phyloP scores from a whole-genome alignment of 1,140 invertebrate genomes.

The Microvelia longipes region DNA sequence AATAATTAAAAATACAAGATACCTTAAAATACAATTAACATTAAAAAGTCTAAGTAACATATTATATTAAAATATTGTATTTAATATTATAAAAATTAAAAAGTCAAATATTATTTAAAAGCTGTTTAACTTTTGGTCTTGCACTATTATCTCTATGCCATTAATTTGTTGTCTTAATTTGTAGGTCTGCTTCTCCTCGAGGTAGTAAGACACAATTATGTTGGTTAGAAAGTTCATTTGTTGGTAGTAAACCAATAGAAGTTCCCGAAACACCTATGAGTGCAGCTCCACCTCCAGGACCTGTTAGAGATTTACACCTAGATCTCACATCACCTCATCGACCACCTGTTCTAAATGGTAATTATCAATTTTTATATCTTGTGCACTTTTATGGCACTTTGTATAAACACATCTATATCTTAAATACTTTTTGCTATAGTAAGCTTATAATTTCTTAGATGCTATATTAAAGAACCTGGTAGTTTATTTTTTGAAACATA shows the following conservation, averaged over 20 bases:
- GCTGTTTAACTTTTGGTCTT: no score
- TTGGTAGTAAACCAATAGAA: slow-evolving; percentile 64
- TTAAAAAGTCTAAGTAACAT: no score
- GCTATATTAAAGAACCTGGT: no score
- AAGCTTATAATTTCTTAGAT: neutral
- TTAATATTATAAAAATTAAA: no score
- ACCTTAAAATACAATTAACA: no score
- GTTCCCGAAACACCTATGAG: slow-evolving; percentile 60
- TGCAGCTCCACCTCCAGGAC: slow-evolving; percentile 27
- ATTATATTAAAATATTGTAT: no score
- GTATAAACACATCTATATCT: neutral
- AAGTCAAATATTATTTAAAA: no score
- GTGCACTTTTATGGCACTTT: neutral
- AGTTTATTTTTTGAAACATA: no score
- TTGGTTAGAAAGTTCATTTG: slow-evolving; percentile 84
- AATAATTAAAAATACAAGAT: no score
- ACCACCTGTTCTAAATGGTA: slow-evolving; percentile 24
- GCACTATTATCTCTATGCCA: no score
- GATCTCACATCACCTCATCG: slow-evolving; percentile 25
- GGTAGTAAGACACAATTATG: slow-evolving; percentile 41
- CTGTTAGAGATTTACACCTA: slow-evolving; percentile 16
- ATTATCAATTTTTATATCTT: neutral
- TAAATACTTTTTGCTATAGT: neutral
- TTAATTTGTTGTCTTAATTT: no score
- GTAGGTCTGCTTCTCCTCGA: slow-evolving; percentile 24